Evolutionary conservation across 2,888 invertebrate genomes (phyloP).

Genomic region (Stramonita haemastoma): DNA sequence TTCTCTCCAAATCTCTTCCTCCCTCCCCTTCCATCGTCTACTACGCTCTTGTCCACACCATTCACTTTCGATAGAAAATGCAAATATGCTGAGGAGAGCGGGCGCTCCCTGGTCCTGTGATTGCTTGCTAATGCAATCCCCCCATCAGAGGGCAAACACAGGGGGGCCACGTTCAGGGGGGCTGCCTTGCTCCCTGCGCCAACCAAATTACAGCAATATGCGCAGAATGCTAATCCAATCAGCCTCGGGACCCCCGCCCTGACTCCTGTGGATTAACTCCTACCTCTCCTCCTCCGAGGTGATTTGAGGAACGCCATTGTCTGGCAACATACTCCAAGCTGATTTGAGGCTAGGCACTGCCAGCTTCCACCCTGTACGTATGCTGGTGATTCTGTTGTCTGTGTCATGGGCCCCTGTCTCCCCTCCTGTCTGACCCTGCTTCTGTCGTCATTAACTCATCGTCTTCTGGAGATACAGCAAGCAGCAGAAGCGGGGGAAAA

Average conservation of each 20-base stretch:
- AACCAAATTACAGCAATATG: constrained; percentile 44
- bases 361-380: too few relatives aligned
- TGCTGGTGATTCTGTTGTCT: background rate
- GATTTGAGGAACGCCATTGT: constrained; percentile 24
- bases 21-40: background rate
- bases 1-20: background rate
- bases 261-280: background rate
- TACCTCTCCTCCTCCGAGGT: background rate
- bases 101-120: background rate
- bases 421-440: background rate
- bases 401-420: background rate
- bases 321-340: constrained; percentile 4
- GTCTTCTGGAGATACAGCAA: background rate
- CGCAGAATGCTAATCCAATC: constrained; percentile 42
- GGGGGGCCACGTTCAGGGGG: background rate
- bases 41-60: background rate
- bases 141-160: constrained; percentile 27
- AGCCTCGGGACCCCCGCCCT: background rate
- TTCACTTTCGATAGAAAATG: constrained; percentile 41
- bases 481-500: too few relatives aligned
- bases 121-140: constrained; percentile 44
- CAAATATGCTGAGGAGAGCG: constrained; percentile 35
- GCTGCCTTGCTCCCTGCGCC: constrained; percentile 22
- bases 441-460: constrained; percentile 8
- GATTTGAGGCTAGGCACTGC: constrained; percentile 9